A percentile compares a stretch with the other conserved stretches of the same genome.
These are phyloP conservation scores for Diabrotica virgifera DNA, from an alignment of 1,140 invertebrate genomes.

Conservation along the genomic window DNA sequence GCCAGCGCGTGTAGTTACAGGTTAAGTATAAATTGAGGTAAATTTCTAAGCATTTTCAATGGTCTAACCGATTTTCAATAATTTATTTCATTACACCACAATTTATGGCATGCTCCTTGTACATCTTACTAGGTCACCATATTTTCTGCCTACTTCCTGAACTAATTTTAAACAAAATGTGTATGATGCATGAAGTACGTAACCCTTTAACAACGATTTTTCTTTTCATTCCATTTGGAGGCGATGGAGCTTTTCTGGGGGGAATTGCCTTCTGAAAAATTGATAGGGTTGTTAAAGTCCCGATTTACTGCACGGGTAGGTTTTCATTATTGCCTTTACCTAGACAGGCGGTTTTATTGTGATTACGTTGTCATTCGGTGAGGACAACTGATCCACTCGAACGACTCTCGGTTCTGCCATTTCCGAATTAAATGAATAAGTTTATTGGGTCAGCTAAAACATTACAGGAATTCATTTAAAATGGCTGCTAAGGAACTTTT, in stretches of 20 bases:
- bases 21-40: too few species aligned
- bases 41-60: too few species aligned
- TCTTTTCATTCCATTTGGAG: neutral
- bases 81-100: too few species aligned
- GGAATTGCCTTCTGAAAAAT: slow-evolving; percentile 32
- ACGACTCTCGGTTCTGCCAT: slow-evolving; percentile 21
- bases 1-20: too few species aligned
- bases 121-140: too few species aligned
- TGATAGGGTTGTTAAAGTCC: slow-evolving; percentile 33
- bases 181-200: too few species aligned
- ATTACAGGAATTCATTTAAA: neutral
- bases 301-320: slow-evolving; percentile 32
- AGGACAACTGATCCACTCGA: slow-evolving; percentile 16
- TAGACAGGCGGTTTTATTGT: slow-evolving; percentile 31
- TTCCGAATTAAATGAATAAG: slow-evolving; percentile 1
- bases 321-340: slow-evolving; percentile 32
- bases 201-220: neutral
- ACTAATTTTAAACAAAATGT: too few species aligned
- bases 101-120: too few species aligned
- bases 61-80: too few species aligned
- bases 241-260: neutral
- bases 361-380: slow-evolving; percentile 28
- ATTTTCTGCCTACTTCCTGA: too few species aligned
- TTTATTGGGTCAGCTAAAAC: neutral
- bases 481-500: too few species aligned